Evolutionary conservation across 2,888 invertebrate genomes (phyloP).

Genomic region (Drosophila testacea): DNA sequence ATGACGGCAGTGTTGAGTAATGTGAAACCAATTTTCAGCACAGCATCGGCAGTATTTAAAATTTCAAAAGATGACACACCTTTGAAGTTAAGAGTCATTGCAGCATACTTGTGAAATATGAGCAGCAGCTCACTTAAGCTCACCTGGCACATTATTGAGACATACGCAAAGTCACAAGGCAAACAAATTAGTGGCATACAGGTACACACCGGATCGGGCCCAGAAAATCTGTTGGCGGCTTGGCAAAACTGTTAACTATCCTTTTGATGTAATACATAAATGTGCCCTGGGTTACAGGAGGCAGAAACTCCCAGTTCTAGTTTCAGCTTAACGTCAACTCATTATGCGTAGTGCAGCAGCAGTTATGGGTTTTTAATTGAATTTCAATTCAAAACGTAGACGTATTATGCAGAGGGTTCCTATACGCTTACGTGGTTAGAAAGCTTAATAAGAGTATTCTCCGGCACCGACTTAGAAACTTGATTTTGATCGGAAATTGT

Average conservation of each 20-base stretch:
- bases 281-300: slow-evolving; percentile 34
- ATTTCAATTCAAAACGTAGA: slow-evolving; percentile 56
- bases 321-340: slow-evolving; percentile 52
- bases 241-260: slow-evolving; percentile 62
- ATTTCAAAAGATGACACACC: slow-evolving; percentile 55
- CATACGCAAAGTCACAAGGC: slow-evolving; percentile 49
- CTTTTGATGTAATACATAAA: slow-evolving; percentile 66
- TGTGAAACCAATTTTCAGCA: slow-evolving; percentile 71
- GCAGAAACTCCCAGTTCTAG: slow-evolving; percentile 1
- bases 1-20: slow-evolving; percentile 69
- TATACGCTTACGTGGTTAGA: slow-evolving; percentile 32
- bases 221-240: slow-evolving; percentile 29
- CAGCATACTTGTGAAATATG: slow-evolving; percentile 60
- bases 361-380: slow-evolving; percentile 46
- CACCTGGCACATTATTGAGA: slow-evolving; percentile 49
- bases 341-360: slow-evolving; percentile 56
- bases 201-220: slow-evolving; percentile 6
- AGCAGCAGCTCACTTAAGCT: slow-evolving; percentile 41
- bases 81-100: slow-evolving; percentile 73
- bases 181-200: slow-evolving; percentile 69
- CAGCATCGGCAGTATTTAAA: slow-evolving; percentile 64
- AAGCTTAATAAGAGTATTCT: slow-evolving; percentile 24
- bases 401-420: slow-evolving; percentile 37
- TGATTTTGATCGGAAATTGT: slow-evolving; percentile 27
- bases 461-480: slow-evolving; percentile 22